A percentile compares a stretch with the other conserved stretches of the same genome.
phyloP scores from a whole-genome alignment of 2,888 invertebrate genomes.

The Pyrrhosoma nymphula region DNA sequence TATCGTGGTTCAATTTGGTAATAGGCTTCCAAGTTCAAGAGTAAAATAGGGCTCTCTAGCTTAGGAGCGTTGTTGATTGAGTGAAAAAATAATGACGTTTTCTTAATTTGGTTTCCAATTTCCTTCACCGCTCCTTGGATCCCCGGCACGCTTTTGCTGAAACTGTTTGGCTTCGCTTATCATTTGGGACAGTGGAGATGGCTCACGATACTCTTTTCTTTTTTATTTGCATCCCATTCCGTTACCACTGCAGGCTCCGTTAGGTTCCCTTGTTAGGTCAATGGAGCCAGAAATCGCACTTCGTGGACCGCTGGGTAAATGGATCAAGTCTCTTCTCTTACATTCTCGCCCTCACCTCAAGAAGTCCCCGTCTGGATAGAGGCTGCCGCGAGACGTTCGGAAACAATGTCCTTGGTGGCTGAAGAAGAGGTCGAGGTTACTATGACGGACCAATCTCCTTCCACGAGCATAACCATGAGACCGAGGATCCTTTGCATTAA shows the following conservation, averaged over 20 bases:
- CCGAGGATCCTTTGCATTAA: background rate
- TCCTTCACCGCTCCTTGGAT: background rate
- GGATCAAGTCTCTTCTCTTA: slow-evolving; percentile 52
- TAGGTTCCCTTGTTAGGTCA: slow-evolving; percentile 28
- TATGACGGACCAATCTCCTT: background rate
- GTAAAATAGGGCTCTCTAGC: no score
- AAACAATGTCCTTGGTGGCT: background rate
- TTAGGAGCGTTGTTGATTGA: background rate
- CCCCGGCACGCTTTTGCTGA: background rate
- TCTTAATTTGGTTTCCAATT: background rate
- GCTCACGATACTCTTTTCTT: background rate
- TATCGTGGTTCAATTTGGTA: no score
- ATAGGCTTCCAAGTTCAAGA: no score
- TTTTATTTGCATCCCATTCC: background rate
- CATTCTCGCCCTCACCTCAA: background rate
- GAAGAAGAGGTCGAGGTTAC: background rate
- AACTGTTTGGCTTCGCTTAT: slow-evolving; percentile 9
- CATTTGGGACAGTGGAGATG: slow-evolving; percentile 21
- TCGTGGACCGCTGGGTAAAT: slow-evolving; percentile 29
- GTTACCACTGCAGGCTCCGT: slow-evolving; percentile 21
- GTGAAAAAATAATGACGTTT: background rate
- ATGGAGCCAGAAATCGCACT: slow-evolving; percentile 44
- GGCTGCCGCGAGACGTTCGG: background rate
- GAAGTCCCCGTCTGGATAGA: background rate
- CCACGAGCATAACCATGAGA: slow-evolving; percentile 14